These are phyloP conservation scores for Steinernema carpocapsae DNA, from an alignment of 2,888 invertebrate species.

Conservation along the genomic window DNA sequence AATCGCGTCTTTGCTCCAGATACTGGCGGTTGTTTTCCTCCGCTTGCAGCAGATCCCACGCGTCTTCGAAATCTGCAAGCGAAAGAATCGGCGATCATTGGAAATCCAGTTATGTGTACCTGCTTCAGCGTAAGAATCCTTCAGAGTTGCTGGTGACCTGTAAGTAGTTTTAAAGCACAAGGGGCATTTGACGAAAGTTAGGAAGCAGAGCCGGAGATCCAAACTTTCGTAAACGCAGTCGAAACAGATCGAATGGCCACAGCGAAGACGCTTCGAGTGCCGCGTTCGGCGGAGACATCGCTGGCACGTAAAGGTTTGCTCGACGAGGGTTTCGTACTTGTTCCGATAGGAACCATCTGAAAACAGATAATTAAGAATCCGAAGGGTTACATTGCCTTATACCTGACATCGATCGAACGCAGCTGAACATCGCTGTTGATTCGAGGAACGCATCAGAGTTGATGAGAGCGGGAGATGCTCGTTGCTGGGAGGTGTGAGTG, in stretches of 20 bases:
- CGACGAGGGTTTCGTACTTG: not conserved
- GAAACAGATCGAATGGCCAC: not conserved
- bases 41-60: not conserved
- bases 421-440: not conserved
- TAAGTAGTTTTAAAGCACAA: not conserved
- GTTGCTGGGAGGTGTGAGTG: no score
- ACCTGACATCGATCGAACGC: not conserved
- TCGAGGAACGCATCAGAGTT: not conserved
- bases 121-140: not conserved
- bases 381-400: not conserved
- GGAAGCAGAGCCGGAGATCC: not conserved
- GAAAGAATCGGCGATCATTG: no score
- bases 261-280: not conserved
- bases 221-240: constrained; percentile 2
- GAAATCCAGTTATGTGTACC: no score
- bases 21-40: not conserved
- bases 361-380: not conserved
- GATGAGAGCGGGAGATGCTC: not conserved
- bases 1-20: not conserved
- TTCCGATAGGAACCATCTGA: not conserved
- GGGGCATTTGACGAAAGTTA: not conserved
- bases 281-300: not conserved
- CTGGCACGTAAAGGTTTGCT: not conserved
- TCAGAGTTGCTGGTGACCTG: not conserved
- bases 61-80: not conserved